These are phyloP conservation scores for Excalfactoria chinensis DNA, from an alignment of 2,113 vertebrate genomes.

Conservation along the genomic window DNA sequence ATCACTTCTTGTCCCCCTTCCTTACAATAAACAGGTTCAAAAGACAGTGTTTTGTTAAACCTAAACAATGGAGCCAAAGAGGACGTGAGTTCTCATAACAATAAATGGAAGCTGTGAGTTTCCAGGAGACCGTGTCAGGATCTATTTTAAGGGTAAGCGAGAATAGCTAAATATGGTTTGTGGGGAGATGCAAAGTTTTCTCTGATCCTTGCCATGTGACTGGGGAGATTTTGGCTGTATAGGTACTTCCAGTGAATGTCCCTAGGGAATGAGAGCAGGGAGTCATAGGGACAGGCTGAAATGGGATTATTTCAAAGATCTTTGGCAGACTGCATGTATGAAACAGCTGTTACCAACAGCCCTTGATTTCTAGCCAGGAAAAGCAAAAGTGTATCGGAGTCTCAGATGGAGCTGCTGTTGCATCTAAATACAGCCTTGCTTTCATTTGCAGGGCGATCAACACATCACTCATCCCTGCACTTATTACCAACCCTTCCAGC, in stretches of 20 bases:
- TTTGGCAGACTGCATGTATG: background rate
- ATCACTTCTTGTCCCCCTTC: background rate
- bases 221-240: background rate
- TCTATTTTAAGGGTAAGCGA: conserved; percentile 56
- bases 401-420: background rate
- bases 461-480: background rate
- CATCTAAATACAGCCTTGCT: background rate
- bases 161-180: conserved; percentile 62
- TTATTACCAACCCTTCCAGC: accelerated
- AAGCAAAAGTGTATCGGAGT: background rate
- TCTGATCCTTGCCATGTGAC: background rate
- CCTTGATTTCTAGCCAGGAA: background rate
- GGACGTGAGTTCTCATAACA: background rate
- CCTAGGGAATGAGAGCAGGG: background rate
- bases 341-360: background rate
- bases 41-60: background rate
- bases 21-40: background rate
- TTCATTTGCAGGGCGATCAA: background rate
- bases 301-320: background rate
- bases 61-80: background rate
- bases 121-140: conserved; percentile 30
- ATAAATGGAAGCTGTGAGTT: background rate
- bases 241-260: background rate
- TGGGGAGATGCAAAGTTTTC: background rate
- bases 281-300: background rate